Evolutionary conservation across 2,888 invertebrate species (phyloP).

Genomic region (Drosophila mettleri): DNA sequence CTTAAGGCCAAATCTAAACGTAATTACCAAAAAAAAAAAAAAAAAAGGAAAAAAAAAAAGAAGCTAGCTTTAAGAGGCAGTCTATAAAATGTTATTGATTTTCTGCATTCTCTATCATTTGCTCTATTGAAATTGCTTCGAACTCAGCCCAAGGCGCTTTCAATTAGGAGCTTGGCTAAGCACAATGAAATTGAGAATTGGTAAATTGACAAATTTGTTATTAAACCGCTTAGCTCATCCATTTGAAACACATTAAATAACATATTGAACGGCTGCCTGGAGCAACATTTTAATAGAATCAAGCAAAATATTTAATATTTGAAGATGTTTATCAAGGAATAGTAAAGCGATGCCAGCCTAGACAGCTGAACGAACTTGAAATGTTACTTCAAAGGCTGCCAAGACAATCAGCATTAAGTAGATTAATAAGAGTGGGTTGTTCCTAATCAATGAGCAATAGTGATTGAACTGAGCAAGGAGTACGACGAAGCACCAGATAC

Average conservation of each 20-base stretch:
- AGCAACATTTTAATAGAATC: constrained; percentile 19
- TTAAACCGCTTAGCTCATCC: constrained; percentile 43
- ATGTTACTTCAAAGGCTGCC: constrained; percentile 7
- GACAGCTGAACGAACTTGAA: neutral
- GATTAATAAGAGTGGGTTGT: neutral
- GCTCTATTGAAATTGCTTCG: constrained; percentile 7
- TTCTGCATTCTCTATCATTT: constrained; percentile 2
- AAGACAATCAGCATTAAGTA: neutral
- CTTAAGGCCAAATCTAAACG: constrained; percentile 18
- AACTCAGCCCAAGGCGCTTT: constrained; percentile 28
- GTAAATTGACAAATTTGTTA: constrained; percentile 38
- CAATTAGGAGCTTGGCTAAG: constrained; percentile 40
- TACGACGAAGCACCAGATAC: neutral
- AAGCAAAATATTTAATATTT: constrained; percentile 15
- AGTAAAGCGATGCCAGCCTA: no score
- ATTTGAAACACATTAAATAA: constrained; percentile 49
- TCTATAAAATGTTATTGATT: constrained; percentile 22
- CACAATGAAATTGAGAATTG: constrained; percentile 32
- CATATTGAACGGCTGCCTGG: constrained; percentile 19
- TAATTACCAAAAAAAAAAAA: constrained; percentile 6
- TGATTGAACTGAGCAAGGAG: constrained; percentile 2
- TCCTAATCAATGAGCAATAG: neutral
- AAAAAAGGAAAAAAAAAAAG: neutral
- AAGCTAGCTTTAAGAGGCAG: constrained; percentile 2
- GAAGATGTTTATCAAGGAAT: neutral